Evolutionary conservation across 1,140 invertebrate genomes (phyloP).

Genomic region (Cotesia glomerata): DNA sequence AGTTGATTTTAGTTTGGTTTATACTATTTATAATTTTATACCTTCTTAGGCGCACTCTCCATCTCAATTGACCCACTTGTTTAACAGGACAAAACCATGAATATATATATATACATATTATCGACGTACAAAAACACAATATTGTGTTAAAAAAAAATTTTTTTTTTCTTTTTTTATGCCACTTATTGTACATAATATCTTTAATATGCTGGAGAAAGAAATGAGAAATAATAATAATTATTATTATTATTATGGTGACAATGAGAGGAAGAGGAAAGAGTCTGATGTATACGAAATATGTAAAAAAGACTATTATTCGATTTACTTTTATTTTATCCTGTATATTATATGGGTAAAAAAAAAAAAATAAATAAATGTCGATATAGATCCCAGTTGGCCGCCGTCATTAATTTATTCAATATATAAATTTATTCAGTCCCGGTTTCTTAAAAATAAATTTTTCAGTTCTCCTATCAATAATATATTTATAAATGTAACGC

Average conservation of each 20-base stretch:
- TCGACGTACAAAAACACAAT: not conserved
- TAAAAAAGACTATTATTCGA: constrained; percentile 35
- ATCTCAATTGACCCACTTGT: constrained; percentile 61
- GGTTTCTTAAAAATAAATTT: constrained; percentile 32
- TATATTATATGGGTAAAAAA: too few relatives aligned
- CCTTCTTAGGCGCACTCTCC: constrained; percentile 47
- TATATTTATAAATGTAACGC: not conserved
- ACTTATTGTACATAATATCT: too few relatives aligned
- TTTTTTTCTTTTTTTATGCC: too few relatives aligned
- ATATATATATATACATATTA: constrained; percentile 33
- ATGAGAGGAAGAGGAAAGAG: constrained; percentile 18
- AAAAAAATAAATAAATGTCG: constrained; percentile 24
- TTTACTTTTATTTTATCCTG: constrained; percentile 51
- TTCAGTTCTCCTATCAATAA: constrained; percentile 6
- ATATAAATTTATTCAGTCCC: constrained; percentile 27
- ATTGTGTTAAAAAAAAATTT: too few relatives aligned
- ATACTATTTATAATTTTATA: too few relatives aligned
- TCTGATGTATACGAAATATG: not conserved
- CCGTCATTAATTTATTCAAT: constrained; percentile 11
- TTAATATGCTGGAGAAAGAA: not conserved
- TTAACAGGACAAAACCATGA: constrained; percentile 58
- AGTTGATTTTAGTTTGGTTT: too few relatives aligned
- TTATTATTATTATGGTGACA: not conserved
- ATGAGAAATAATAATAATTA: not conserved
- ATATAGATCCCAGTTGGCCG: not conserved